Evolutionary conservation across 2,888 invertebrate genomes (phyloP), one percentile per base, ranked within the genome.

Genomic region (Torymus aiolomorphi): DNA sequence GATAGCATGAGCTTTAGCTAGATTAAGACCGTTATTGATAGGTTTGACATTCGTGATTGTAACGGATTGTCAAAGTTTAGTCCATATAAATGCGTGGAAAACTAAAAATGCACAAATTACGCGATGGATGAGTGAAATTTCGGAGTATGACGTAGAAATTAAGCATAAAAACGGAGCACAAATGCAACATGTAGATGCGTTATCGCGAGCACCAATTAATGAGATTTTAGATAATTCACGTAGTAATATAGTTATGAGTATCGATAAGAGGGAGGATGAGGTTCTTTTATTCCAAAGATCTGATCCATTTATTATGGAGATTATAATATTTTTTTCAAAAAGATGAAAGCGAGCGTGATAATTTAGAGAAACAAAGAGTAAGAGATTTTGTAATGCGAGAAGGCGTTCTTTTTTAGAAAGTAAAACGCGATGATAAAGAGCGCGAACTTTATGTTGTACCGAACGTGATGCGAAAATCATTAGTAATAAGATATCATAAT

Each of bases 1-100:
- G 1, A 81, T 88, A 1, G 82, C 85, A 20, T 83, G 82, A 69
- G 65, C 78, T 1, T 56, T 81, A 0, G n/a, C 65, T 4, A 24
- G 77, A 24, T 57, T 84, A n/a, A 54, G 84, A 18, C 69, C 76
- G 5, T 80, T 81, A 20, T 62, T 84, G 11, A 76, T 84, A 49
- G 80, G 78, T 0, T 67, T 84, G 5, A 71, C 69, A 4, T 85
- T 85, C 57, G 77, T 69, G 2, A 78, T 85, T 0, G 62, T 85
- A 0, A 85, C 85, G 0, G 86, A 86, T 72, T 86, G 83, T 56
- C 83, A 85, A 49, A 84, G 85, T 11, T 51, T 86, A 3, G 54
- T 85, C 5, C 82, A 82, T 42, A 2, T 82, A 2, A 31, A 31
- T 31, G 31, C 31, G 31, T 31, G 31, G 31, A 31, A 31, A 4